Evolutionary conservation across 1,140 invertebrate genomes (phyloP), one percentile per base, ranked within the genome.

Genomic region (Solen grandis): DNA sequence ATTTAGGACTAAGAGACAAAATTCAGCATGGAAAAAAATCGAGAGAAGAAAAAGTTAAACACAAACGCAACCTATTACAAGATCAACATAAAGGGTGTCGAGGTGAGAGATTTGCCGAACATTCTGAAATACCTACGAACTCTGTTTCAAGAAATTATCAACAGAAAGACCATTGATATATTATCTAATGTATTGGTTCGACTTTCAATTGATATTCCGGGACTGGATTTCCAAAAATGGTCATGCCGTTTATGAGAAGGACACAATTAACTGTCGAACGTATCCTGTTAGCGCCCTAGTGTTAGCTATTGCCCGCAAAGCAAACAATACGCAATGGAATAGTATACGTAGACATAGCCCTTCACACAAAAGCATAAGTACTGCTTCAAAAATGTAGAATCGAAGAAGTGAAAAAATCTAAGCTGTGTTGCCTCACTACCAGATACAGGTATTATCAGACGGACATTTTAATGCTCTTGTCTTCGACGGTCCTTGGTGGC

Each of bases 401-500:
- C 22, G 68, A 72, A 33, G 68, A 72, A 72, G 13, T 55, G 14
- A 72, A 55, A 33, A 4, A n/a, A 0, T 81, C 19, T 81, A 72
- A 72, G 46, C 68, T 22, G 22, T 50, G 13, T 33, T 70, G 25
- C 33, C 46, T 13, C 31, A 70, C 13, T 75, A 41, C 59, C 73
- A 81, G 54, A 60, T 81, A 52, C 25, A 81, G 22, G 77, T 84
- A 16, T 14, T 69, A 5, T 69, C 65, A 3, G 52, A 69, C 46
- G 65, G 27, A 3, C 27, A 69, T 31, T 70, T 70, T 52, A 70
- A 70, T 46, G 68, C 50, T 8, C 54, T 72, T 31, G 22, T 72
- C 14, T 72, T 55, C 27, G 22, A 35, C 22, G 68, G 68, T 57
- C 50, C 29, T 55, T 35, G 68, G 68, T 5, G 68, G 68, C 10